Percentiles rank a stretch among this genome's conserved stretches.
Conservation (phyloP, 1,140 invertebrate genomes). For the Meteorus sp. region DNA sequence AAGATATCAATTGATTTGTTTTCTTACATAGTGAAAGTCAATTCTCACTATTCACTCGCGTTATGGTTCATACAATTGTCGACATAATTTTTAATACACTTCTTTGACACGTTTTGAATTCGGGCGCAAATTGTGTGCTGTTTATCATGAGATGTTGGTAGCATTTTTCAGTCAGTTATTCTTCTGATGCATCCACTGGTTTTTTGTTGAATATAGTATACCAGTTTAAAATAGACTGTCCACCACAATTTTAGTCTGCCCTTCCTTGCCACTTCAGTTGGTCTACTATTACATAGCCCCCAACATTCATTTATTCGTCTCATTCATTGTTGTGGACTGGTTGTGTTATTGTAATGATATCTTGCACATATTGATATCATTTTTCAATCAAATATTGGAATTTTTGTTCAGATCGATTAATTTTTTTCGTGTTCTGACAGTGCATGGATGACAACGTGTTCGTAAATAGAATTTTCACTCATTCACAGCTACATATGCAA, state of each 20-base stretch:
- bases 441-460: conserved; percentile 49
- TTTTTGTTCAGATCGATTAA: not conserved
- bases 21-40: no score
- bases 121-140: no score
- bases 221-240: conserved; percentile 41
- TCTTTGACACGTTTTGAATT: no score
- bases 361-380: not conserved
- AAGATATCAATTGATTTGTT: no score
- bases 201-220: conserved; percentile 14
- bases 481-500: no score
- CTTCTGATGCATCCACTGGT: conserved; percentile 28
- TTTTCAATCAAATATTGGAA: not conserved
- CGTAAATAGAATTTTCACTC: no score
- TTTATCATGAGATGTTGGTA: conserved; percentile 13
- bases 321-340: no score
- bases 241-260: conserved; percentile 44
- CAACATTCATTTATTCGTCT: conserved; percentile 22
- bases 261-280: conserved; percentile 38
- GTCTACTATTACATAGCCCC: conserved; percentile 29
- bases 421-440: conserved; percentile 23
- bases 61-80: no score
- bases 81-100: no score
- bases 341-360: no score
- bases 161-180: conserved; percentile 27
- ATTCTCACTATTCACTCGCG: no score